A percentile compares a stretch with the other conserved stretches of the same genome.
Conservation (phyloP, 2,888 invertebrate species). For the Rhamnusium bicolor region DNA sequence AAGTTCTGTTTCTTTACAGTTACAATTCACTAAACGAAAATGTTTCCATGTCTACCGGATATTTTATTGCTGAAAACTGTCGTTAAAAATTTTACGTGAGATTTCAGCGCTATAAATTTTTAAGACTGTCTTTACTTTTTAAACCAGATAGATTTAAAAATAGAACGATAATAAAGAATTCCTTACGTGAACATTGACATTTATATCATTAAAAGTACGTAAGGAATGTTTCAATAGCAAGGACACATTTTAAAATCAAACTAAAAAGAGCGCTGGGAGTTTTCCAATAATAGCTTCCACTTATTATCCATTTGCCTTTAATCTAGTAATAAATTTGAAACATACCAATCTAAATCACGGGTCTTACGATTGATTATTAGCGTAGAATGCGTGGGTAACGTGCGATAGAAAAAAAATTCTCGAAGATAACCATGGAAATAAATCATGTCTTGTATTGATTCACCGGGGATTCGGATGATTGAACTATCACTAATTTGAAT, state of each 20-base stretch:
- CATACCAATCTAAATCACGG: background rate
- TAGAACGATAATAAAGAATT: background rate
- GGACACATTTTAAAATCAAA: conserved; percentile 11
- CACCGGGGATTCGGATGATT: too few relatives aligned
- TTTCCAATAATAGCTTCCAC: conserved; percentile 13
- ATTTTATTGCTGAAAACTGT: conserved; percentile 19
- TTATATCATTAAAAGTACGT: conserved; percentile 11
- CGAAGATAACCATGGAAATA: too few relatives aligned
- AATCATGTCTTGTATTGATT: too few relatives aligned
- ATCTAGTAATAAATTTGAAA: conserved; percentile 1
- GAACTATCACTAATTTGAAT: too few relatives aligned
- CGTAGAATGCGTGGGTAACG: too few relatives aligned
- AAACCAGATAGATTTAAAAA: conserved; percentile 9
- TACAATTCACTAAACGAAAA: background rate
- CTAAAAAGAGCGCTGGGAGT: background rate
- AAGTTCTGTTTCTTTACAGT: background rate
- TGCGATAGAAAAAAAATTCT: too few relatives aligned
- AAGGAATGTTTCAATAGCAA: background rate
- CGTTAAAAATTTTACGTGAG: conserved; percentile 18
- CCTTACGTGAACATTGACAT: background rate
- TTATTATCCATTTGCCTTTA: conserved; percentile 11
- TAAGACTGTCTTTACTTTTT: conserved; percentile 1
- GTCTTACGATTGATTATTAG: background rate
- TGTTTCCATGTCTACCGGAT: background rate
- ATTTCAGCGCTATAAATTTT: conserved; percentile 20